Evolutionary conservation across 2,888 invertebrate genomes (phyloP), one percentile per base, ranked within the genome.

Genomic region (Mythimna ferrago): DNA sequence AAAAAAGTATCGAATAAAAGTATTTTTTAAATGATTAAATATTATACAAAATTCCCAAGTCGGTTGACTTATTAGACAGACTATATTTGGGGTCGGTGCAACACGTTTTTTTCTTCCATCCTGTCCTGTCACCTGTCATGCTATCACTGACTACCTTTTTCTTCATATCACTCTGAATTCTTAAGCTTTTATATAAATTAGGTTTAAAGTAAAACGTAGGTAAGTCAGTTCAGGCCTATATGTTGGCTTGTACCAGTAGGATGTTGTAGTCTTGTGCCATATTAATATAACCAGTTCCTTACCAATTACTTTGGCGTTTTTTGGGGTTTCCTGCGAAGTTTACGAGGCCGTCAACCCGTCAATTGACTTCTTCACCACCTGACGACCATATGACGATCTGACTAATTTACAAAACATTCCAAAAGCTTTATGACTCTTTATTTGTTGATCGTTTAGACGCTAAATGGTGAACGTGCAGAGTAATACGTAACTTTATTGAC

Each of bases 241-340:
- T 54, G 21, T 41, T 16, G 11, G 11, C 32, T 41, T 16, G 21
- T 58, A 58, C 70, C 70, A 66, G 56, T 70, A 56, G 32, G 63
- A 38, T 64, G 41, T 4, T 51, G 19, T 51, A 53, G 51, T 53
- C 2, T 41, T 66, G 66, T 64, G 64, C 60, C 66, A 74, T 61
- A 54, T 66, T 44, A n/a, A 66, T 54, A 80, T 54, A 80, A 79
- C 79, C 71, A 60, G 79, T 76, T 79, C 60, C 64, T 16, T 64
- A 64, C 71, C 64, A 79, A 80, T 76, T 79, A 80, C 71, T 61
- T 70, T 16, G 41, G 58, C 21, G 76, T 67, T 71, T 79, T 79
- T 80, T 80, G 76, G 81, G 65, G 71, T 80, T 76, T 80, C 79
- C 79, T 79, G 76, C 76, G 16, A 67, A 71, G n/a, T 79, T 79